These are phyloP conservation scores for Ectemnius lituratus DNA, from an alignment of 2,888 invertebrate species.

Conservation along the genomic window DNA sequence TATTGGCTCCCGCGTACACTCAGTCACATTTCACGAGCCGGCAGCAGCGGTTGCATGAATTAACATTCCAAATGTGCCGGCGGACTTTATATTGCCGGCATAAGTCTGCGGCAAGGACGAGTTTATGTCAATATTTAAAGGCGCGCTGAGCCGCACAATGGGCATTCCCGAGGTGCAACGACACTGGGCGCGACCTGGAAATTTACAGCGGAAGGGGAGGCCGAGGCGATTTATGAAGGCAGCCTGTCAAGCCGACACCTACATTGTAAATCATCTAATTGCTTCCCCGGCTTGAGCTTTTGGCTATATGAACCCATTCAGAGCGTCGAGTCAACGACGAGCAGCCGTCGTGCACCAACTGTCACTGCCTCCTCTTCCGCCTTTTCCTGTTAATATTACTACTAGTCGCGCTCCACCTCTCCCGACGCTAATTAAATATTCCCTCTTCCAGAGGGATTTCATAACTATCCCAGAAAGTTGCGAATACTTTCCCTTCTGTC, in stretches of 20 bases:
- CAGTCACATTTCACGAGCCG: not conserved
- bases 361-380: not conserved
- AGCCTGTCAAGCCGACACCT: slow-evolving; percentile 7
- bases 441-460: not conserved
- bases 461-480: no score
- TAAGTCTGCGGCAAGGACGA: slow-evolving; percentile 10
- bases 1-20: slow-evolving; percentile 1
- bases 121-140: slow-evolving; percentile 21
- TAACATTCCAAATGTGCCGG: not conserved
- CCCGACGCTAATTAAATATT: slow-evolving; percentile 9
- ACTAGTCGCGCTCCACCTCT: no score
- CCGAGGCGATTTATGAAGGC: slow-evolving; percentile 33
- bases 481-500: no score
- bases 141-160: not conserved
- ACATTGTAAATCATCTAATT: slow-evolving; percentile 26
- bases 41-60: not conserved
- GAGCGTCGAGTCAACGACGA: not conserved
- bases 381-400: not conserved
- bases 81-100: no score
- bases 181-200: slow-evolving; percentile 17
- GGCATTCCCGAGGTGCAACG: slow-evolving; percentile 9
- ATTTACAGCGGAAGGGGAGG: slow-evolving; percentile 18
- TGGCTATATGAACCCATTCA: not conserved
- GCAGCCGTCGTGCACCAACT: not conserved
- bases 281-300: slow-evolving; percentile 7